Evolutionary conservation across 1,140 invertebrate species (phyloP), one percentile per base, ranked within the genome.

Genomic region (Tachypleus tridentatus): DNA sequence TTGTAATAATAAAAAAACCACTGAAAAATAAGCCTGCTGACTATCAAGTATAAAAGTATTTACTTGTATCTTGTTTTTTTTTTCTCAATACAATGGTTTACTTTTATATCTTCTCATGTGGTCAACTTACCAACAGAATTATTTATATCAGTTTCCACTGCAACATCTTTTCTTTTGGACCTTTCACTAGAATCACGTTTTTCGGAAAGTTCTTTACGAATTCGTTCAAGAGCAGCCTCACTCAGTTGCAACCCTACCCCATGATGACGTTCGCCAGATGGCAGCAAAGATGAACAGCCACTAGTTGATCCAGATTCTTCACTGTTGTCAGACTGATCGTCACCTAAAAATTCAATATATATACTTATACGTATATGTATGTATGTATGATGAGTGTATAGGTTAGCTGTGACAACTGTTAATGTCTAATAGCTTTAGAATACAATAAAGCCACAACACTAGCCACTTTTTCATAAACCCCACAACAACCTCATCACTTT

Each of bases 241-340:
- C 4, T 57, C 4, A 57, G n/a, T 10, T 57, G 56, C 56, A 57
- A 9, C 56, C 56, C 56, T 11, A 11, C n/a, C 5, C 47, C 56
- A 6, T 57, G 56, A 57, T 5, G 4, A 5, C 47, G 62, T 61
- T 67, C 61, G 49, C 64, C 62, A 48, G 66, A 67, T 47, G 61
- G 56, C 51, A 67, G 62, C 5, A 67, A 50, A 9, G 66, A 67
- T 11, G 66, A 67, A 53, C 66, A 67, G 9, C 66, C 66, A 67
- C 66, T 67, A 10, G 66, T 67, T 11, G 66, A 67, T 57, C 62
- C 66, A 57, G 66, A 67, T 10, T 60, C 66, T 49, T 67, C 66
- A 61, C 66, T 67, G 4, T 67, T 67, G 57, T 67, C 66, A 50
- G 66, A 67, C 57, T 67, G 66, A 58, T 67, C 66, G 64, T 67